Evolutionary conservation across 1,140 invertebrate genomes (phyloP).

Genomic region (Drosophila repleta): DNA sequence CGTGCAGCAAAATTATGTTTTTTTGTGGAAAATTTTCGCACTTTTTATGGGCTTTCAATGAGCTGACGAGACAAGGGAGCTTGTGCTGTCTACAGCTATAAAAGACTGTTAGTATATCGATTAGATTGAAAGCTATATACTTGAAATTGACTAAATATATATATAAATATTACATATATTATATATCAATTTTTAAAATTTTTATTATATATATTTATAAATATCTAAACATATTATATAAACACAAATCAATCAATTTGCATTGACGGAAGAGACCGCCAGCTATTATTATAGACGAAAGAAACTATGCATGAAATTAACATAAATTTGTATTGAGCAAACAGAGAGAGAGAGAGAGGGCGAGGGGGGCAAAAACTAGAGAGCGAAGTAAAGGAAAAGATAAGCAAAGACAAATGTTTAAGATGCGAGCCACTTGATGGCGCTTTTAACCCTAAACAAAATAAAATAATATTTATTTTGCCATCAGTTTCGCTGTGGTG

Average conservation of each 20-base stretch:
- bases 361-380: not conserved
- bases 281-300: slow-evolving; percentile 59
- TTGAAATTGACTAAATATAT: too few species aligned
- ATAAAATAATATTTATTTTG: slow-evolving; percentile 49
- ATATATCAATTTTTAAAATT: too few species aligned
- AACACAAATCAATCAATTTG: slow-evolving; percentile 71
- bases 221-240: slow-evolving; percentile 31
- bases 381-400: not conserved
- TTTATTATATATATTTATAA: too few species aligned
- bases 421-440: slow-evolving; percentile 27
- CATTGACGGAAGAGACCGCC: slow-evolving; percentile 61
- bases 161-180: too few species aligned
- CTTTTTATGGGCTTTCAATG: too few species aligned
- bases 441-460: not conserved
- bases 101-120: too few species aligned
- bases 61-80: too few species aligned
- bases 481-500: slow-evolving; percentile 21
- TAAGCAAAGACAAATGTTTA: slow-evolving; percentile 10
- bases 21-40: not conserved
- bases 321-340: slow-evolving; percentile 55
- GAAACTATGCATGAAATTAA: slow-evolving; percentile 67
- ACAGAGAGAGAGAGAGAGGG: not conserved
- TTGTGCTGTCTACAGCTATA: too few species aligned
- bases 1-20: not conserved
- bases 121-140: too few species aligned